A percentile compares a stretch with the other conserved stretches of the same genome.
These are phyloP conservation scores for Sisyra terminalis DNA, from an alignment of 2,888 invertebrate species.

Conservation along the genomic window DNA sequence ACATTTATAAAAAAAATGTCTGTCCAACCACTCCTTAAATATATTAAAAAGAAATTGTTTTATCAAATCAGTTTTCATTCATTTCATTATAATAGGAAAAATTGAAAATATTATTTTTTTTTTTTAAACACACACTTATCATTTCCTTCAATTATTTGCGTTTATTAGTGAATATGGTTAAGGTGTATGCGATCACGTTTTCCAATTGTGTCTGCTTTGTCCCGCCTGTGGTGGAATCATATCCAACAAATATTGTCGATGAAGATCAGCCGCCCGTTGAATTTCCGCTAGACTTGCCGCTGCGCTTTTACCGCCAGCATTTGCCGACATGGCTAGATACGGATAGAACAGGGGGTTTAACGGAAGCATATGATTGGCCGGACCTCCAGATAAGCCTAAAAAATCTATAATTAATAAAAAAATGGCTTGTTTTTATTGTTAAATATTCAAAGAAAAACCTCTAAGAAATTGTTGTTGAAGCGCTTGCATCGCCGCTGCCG, in stretches of 20 bases:
- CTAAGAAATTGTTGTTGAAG: constrained; percentile 69
- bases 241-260: constrained; percentile 89
- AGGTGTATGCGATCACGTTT: constrained; percentile 32
- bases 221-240: constrained; percentile 66
- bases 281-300: constrained; percentile 51
- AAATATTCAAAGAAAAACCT: constrained; percentile 38
- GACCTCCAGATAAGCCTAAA: constrained; percentile 37
- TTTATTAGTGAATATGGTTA: neutral
- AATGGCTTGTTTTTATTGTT: neutral
- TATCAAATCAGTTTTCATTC: no score
- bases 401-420: constrained; percentile 10
- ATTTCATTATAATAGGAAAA: no score
- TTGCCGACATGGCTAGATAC: constrained; percentile 73
- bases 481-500: constrained; percentile 65
- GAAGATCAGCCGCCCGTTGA: constrained; percentile 74
- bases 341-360: constrained; percentile 78
- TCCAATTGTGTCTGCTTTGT: constrained; percentile 39
- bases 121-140: no score
- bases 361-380: constrained; percentile 76
- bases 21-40: no score
- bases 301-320: constrained; percentile 32
- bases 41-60: no score
- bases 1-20: no score
- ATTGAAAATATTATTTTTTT: no score
- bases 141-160: no score